Percentiles rank a stretch among this genome's conserved stretches.
phyloP scores from a whole-genome alignment of 92 coral and sea anemone genomes.

The Parazoanthus atlanticus region DNA sequence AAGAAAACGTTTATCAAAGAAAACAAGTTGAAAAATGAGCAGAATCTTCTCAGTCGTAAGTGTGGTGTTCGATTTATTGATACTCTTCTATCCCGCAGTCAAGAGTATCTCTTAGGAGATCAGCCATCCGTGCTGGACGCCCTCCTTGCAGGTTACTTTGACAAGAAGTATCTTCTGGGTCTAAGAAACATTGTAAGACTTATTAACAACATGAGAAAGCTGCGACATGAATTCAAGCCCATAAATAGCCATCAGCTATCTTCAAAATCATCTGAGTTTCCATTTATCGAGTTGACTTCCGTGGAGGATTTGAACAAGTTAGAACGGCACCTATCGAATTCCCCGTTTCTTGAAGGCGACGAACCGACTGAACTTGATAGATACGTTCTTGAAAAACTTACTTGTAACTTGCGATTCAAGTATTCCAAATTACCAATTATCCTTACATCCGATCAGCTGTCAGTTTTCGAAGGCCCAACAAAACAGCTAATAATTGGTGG shows the following conservation, averaged over 20 bases:
- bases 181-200: not conserved
- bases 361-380: slow-evolving; percentile 15
- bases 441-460: slow-evolving; percentile 56
- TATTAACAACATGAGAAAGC: not conserved
- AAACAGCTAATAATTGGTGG: slow-evolving; percentile 61
- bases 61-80: not conserved
- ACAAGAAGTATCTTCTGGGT: not conserved
- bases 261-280: not conserved
- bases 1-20: not conserved
- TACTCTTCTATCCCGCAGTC: not conserved
- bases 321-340: slow-evolving; percentile 17
- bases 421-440: slow-evolving; percentile 4
- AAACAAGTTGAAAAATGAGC: not conserved
- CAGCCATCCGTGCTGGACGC: not conserved
- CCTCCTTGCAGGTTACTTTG: not conserved
- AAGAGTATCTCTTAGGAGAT: slow-evolving; percentile 7
- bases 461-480: slow-evolving; percentile 56
- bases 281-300: slow-evolving; percentile 4
- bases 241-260: not conserved
- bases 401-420: slow-evolving; percentile 4
- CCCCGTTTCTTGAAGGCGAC: slow-evolving; percentile 17
- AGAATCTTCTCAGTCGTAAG: not conserved
- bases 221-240: not conserved
- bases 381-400: slow-evolving; percentile 9
- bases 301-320: not conserved